Base-by-base conservation (phyloP, 2,113 vertebrate species). In the Puma concolor region DNA sequence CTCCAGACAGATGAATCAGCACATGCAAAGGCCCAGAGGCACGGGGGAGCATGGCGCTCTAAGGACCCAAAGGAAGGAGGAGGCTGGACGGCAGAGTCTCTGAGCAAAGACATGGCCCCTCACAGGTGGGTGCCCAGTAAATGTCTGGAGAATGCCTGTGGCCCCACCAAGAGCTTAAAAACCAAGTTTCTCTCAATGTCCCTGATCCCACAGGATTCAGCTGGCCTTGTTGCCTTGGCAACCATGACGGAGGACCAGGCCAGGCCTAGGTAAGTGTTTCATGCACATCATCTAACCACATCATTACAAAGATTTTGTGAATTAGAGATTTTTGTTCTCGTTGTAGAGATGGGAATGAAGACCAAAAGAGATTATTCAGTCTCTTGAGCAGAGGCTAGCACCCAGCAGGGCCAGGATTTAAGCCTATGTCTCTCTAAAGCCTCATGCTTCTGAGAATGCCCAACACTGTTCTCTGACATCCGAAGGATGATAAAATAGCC, bases 221-320 rank as follows among this genome's bases (percentile, higher is more conserved):
- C 80, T 94, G 87, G 85, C 63, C 95, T 76, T 0, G 41, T 96
- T 77, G 83, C 95, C 97, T 84, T 97, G 95, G 94, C 82, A 96
- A 95, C 96, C 64, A 41, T 16, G 79, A 80, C 36, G 0, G 8
- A 93, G 76, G 57, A 76, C 83, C 95, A 94, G 69, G 60, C 86
- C 95, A 94, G 64, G 69, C 66, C 79, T 57, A 66, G 52, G 76
- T 63, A 80, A 76, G 57, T 17, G 38, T 76, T 87, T 64, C 41
- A 8, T 10, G 7, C 67, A 64, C 48, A 87, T 33, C 52, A 44
- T 80, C 63, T 87, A 41, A 12, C 25, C 4, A 19, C 79, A 57
- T 63, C 21, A 3, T 33, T 41, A 89, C 25, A 86, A 88, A 95
- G 97, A 79, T 71, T 72, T 25, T 44, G 36, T 81, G 81, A 87